Conservation (phyloP, 2,113 vertebrate genomes). For the Ascaphus truei region DNA sequence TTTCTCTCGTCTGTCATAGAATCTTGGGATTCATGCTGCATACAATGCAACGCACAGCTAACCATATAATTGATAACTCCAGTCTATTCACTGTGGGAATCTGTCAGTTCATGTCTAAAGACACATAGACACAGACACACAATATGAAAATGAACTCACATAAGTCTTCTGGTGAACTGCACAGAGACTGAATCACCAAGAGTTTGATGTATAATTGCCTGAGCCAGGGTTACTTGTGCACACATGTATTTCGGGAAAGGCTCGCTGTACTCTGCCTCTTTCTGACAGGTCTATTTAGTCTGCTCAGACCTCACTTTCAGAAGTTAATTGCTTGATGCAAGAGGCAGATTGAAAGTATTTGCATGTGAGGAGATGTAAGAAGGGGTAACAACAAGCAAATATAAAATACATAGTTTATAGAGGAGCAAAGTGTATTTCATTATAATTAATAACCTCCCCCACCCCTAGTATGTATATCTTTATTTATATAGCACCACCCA, state of each 20-base stretch:
- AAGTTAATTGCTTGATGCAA: conserved; percentile 35
- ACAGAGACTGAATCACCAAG: conserved; percentile 48
- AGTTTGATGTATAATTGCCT: conserved; percentile 72
- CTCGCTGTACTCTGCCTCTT: conserved; percentile 35
- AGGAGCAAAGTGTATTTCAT: no score
- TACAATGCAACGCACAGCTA: conserved; percentile 64
- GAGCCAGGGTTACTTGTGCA: conserved; percentile 53
- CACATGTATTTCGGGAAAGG: conserved; percentile 44
- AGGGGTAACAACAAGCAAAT: neutral
- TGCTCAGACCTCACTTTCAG: conserved; percentile 28
- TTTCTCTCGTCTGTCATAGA: conserved; percentile 63
- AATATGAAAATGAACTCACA: conserved; percentile 70
- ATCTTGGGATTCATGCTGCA: conserved; percentile 47
- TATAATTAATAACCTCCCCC: no score
- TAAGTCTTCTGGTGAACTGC: conserved; percentile 55
- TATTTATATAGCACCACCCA: no score
- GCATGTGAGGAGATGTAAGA: neutral
- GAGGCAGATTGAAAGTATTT: conserved; percentile 9
- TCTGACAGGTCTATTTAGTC: conserved; percentile 71
- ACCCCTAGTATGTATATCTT: no score
- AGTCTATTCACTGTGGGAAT: conserved; percentile 60
- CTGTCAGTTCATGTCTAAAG: conserved; percentile 70
- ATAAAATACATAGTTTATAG: neutral
- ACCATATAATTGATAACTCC: conserved; percentile 75
- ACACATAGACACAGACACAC: conserved; percentile 52